These are phyloP conservation scores for Chironomus tentans DNA, from an alignment of 2,888 invertebrate species.

Conservation along the genomic window DNA sequence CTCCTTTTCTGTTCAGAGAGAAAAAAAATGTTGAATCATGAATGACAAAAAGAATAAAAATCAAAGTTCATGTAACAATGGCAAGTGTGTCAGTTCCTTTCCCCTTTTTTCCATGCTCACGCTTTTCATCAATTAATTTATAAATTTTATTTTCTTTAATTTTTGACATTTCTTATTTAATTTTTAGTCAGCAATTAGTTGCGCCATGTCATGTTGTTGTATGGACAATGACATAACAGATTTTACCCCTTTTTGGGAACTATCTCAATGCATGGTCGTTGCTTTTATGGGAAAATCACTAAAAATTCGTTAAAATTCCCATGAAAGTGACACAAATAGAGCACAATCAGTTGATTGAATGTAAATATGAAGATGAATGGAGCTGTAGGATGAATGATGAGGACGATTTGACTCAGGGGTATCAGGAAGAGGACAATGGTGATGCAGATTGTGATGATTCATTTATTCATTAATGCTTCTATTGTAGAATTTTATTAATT, in stretches of 20 bases:
- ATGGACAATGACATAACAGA: constrained; percentile 21
- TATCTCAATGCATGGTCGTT: too few species aligned
- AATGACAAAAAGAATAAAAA: constrained; percentile 3
- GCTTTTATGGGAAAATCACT: too few species aligned
- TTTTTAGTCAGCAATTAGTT: constrained; percentile 6
- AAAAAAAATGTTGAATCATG: background rate
- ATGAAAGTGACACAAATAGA: too few species aligned
- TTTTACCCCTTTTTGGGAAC: constrained; percentile 15
- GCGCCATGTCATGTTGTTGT: constrained; percentile 24
- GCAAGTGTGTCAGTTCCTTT: constrained; percentile 16
- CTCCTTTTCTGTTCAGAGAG: background rate
- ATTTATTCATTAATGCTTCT: too few species aligned
- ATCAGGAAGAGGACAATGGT: too few species aligned
- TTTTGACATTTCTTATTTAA: constrained; percentile 14
- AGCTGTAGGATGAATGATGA: too few species aligned
- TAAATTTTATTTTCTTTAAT: background rate
- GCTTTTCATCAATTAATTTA: constrained; percentile 24
- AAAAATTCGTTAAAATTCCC: too few species aligned
- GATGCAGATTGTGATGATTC: too few species aligned
- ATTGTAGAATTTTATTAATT: too few species aligned
- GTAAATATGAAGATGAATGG: too few species aligned
- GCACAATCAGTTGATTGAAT: too few species aligned
- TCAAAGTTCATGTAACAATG: constrained; percentile 21
- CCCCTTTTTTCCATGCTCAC: background rate
- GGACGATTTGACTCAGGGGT: too few species aligned